Conservation (phyloP, 2,888 invertebrate genomes). For the Ypsolopha sequella region DNA sequence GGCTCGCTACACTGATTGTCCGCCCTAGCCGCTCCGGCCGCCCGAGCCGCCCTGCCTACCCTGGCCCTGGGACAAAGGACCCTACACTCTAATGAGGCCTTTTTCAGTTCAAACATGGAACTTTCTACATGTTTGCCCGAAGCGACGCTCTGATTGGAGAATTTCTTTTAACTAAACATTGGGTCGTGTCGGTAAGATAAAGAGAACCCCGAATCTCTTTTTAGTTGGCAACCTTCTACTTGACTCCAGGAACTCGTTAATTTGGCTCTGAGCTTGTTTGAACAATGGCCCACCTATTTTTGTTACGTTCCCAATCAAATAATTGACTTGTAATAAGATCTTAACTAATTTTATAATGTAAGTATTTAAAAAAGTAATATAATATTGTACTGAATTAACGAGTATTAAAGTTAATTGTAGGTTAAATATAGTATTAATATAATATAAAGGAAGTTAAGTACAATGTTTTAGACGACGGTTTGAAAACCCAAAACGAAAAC, state of each 20-base stretch:
- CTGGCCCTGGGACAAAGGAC: slow-evolving; percentile 37
- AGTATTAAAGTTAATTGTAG: no score
- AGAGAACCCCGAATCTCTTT: no score
- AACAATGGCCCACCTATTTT: background rate
- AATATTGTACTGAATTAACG: no score
- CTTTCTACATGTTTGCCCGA: slow-evolving; percentile 45
- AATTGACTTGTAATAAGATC: no score
- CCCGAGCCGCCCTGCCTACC: slow-evolving; percentile 36
- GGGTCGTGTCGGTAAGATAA: no score
- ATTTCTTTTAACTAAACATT: background rate
- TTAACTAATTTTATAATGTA: no score
- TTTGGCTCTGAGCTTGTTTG: background rate
- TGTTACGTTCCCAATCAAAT: background rate
- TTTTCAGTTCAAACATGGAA: slow-evolving; percentile 28
- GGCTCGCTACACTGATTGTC: no score
- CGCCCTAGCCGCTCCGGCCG: slow-evolving; percentile 13
- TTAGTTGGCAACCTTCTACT: background rate
- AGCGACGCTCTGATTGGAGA: slow-evolving; percentile 1
- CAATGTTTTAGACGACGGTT: no score
- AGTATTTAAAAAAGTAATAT: no score
- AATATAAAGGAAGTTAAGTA: no score
- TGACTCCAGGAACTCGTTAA: background rate
- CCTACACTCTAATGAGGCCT: slow-evolving; percentile 43
- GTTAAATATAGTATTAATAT: no score
- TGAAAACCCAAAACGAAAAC: no score